A percentile compares a stretch with the other conserved stretches of the same genome.
These are phyloP conservation scores for Drosophila flavopinicola DNA, from an alignment of 2,888 invertebrate genomes.

Conservation along the genomic window DNA sequence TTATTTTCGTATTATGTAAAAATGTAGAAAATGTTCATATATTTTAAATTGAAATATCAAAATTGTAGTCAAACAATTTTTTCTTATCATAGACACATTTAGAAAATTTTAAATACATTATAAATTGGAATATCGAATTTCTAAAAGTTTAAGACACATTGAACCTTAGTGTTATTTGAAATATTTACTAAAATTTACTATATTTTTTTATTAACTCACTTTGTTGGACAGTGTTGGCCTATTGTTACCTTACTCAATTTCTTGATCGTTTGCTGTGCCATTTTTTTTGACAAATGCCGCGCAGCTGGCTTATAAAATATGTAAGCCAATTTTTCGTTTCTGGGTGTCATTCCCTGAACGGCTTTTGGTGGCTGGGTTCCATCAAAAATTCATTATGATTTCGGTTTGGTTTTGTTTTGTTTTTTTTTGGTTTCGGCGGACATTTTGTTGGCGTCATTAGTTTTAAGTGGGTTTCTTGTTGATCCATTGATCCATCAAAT, in stretches of 20 bases:
- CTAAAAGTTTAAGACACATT: too few species aligned
- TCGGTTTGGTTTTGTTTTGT: conserved; percentile 13
- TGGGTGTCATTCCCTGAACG: conserved; percentile 12
- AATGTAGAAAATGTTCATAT: too few species aligned
- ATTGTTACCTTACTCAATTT: conserved; percentile 17
- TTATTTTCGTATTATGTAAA: too few species aligned
- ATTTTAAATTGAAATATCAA: too few species aligned
- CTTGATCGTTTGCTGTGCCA: conserved; percentile 48
- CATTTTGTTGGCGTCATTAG: conserved; percentile 39
- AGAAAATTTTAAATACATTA: too few species aligned
- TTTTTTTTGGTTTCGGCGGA: conserved; percentile 20
- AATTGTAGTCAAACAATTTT: too few species aligned
- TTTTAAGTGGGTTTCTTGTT: conserved; percentile 38
- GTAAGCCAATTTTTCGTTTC: conserved; percentile 42
- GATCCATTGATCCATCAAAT: conserved; percentile 38
- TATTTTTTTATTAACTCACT: too few species aligned
- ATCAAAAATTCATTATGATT: conserved; percentile 55
- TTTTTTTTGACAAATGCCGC: conserved; percentile 52
- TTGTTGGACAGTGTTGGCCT: conserved; percentile 25
- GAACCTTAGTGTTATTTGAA: too few species aligned
- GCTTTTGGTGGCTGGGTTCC: conserved; percentile 15
- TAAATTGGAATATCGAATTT: too few species aligned
- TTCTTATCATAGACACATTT: too few species aligned
- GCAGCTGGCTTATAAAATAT: conserved; percentile 54
- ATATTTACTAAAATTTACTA: too few species aligned